phyloP scores from a whole-genome alignment of 2,888 invertebrate genomes.

The Erebia aethiops region DNA sequence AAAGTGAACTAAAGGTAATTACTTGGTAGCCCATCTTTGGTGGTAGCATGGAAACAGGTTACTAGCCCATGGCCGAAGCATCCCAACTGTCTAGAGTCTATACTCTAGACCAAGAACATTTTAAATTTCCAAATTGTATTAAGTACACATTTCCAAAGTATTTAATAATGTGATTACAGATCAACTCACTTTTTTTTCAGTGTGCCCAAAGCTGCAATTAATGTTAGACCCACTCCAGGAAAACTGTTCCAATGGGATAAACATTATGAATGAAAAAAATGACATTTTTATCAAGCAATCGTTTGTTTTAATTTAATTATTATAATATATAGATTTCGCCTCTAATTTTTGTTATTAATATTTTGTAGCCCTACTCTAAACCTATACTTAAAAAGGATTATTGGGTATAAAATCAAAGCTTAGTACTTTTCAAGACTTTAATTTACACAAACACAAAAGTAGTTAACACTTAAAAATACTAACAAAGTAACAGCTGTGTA shows the following conservation, averaged over 20 bases:
- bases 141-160: no score
- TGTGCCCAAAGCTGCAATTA: constrained; percentile 59
- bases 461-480: constrained; percentile 36
- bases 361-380: neutral
- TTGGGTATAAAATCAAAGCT: constrained; percentile 4
- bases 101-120: no score
- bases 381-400: constrained; percentile 2
- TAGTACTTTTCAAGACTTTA: constrained; percentile 23
- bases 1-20: no score
- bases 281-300: neutral
- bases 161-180: no score
- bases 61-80: no score
- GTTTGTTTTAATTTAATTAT: constrained; percentile 1
- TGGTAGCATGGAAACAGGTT: no score
- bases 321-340: constrained; percentile 14
- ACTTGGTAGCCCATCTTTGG: no score
- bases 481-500: constrained; percentile 31
- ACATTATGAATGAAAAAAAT: constrained; percentile 56
- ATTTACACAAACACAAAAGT: constrained; percentile 36
- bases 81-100: no score
- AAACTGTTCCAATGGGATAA: constrained; percentile 82
- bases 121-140: no score
- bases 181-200: constrained; percentile 48
- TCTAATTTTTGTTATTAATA: neutral
- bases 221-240: constrained; percentile 82